Percentiles rank a stretch among this genome's conserved stretches.
Conservation (phyloP, 1,140 invertebrate genomes). For the Brachionus manjavacas region DNA sequence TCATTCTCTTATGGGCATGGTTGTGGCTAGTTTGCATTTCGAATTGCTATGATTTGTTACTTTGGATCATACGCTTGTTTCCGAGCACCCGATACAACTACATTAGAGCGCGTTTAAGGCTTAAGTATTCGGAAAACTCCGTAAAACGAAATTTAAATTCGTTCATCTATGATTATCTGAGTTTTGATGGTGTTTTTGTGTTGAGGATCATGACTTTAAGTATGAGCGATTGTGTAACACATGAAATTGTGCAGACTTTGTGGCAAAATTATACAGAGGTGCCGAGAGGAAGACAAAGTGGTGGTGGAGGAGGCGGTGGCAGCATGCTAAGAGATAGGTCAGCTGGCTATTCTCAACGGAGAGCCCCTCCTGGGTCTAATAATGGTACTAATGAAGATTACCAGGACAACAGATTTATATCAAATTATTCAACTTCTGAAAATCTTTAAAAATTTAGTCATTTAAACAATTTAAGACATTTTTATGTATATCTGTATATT, state of each 20-base stretch:
- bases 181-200: slow-evolving; percentile 60
- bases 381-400: not conserved
- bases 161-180: slow-evolving; percentile 60
- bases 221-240: slow-evolving; percentile 60
- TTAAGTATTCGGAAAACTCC: slow-evolving; percentile 36
- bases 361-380: not conserved
- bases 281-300: not conserved
- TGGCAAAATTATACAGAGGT: slow-evolving; percentile 54
- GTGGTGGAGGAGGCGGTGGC: not conserved
- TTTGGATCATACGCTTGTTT: slow-evolving; percentile 19
- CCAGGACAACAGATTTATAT: not conserved
- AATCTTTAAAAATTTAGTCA: not conserved
- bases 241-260: slow-evolving; percentile 59
- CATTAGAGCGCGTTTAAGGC: not conserved
- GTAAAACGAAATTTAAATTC: slow-evolving; percentile 35
- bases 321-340: not conserved
- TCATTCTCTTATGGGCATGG: slow-evolving; percentile 57
- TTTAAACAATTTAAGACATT: not conserved
- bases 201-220: slow-evolving; percentile 60
- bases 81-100: slow-evolving; percentile 26
- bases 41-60: slow-evolving; percentile 52
- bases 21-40: slow-evolving; percentile 50
- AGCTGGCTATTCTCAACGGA: not conserved
- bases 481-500: slow-evolving; percentile 9
- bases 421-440: slow-evolving; percentile 12